phyloP scores from a whole-genome alignment of 1,140 invertebrate species.

The Plodia interpunctella region DNA sequence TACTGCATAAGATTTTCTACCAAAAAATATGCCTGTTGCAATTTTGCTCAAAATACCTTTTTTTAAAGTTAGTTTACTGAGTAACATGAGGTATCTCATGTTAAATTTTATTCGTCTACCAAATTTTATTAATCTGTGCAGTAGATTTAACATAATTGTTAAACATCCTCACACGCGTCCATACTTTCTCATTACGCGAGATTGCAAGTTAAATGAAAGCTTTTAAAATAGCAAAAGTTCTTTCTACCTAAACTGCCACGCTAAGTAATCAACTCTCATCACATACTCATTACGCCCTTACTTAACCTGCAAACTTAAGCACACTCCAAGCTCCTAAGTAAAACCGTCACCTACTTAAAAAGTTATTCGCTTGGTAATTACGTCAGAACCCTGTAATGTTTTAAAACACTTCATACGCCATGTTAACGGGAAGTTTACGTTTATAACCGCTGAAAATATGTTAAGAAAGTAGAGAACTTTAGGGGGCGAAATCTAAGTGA shows the following conservation, averaged over 20 bases:
- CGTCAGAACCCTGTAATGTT: slow-evolving; percentile 56
- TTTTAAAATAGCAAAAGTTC: no score
- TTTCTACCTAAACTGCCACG: not conserved
- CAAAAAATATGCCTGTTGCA: no score
- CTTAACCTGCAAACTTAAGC: slow-evolving; percentile 15
- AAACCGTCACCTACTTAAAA: slow-evolving; percentile 45
- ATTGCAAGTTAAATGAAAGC: no score
- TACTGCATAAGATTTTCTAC: no score
- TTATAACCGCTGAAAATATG: slow-evolving; percentile 45
- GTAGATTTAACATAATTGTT: no score
- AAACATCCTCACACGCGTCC: no score
- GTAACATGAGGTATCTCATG: no score
- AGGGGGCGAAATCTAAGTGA: slow-evolving; percentile 23
- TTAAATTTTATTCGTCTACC: no score
- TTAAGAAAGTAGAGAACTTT: slow-evolving; percentile 46
- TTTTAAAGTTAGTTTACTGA: no score
- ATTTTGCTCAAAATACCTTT: no score
- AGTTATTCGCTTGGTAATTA: slow-evolving; percentile 47
- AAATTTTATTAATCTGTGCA: no score
- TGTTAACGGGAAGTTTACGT: slow-evolving; percentile 49
- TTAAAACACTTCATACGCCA: slow-evolving; percentile 64
- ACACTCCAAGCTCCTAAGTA: slow-evolving; percentile 18
- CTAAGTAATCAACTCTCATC: slow-evolving; percentile 19
- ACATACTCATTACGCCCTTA: slow-evolving; percentile 29
- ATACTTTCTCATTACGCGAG: no score